Base-by-base conservation (phyloP, 1,140 invertebrate species). In the Cotesia chilonis region DNA sequence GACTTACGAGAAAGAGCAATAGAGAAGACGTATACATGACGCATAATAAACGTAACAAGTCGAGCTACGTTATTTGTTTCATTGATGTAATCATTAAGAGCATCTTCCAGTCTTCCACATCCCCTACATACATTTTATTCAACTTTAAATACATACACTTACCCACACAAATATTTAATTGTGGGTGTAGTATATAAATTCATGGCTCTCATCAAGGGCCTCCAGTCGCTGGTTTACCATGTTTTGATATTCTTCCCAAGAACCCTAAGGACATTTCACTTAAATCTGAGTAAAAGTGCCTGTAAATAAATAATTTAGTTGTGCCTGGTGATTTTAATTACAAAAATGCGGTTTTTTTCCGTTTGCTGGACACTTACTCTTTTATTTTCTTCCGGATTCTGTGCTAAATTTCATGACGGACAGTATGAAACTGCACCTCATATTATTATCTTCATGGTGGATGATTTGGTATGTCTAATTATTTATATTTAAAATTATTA, bases 361-460 rank as follows among this genome's bases (percentile, higher is more conserved):
- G 68, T 51, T 69, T 60, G 41, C 28, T 54, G 64, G 35, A 71
- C 67, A 60, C 64, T 47, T 47, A 12, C 60, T 52, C 41, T 70
- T 14, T 10, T 74, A 20, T 1, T 74, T 14, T 66, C 64, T 0
- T 41, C 70, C 3, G 70, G 70, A 72, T 68, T 69, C 38, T 71
- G 67, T 51, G 9, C 59, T 0, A 51, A 35, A 28, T 17, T 20
- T 35, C 55, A 63, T 0, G 63, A 73, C 36, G 75, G 78, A 9
- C 76, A 83, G 12, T 85, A 85, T 57, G 77, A 83, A 68, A 71
- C 76, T 28, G 83, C 75, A 71, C 88, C 89, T 2, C 86, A 91
- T 71, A 89, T 91, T 57, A 84, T 91, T 6, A 87, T 90, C 71
- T 88, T 91, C 36, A 85, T 91, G 85, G 90, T 87, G 0, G 90